These are phyloP conservation scores for Alosa sapidissima DNA, from an alignment of 2,797 vertebrate species.

Conservation along the genomic window DNA sequence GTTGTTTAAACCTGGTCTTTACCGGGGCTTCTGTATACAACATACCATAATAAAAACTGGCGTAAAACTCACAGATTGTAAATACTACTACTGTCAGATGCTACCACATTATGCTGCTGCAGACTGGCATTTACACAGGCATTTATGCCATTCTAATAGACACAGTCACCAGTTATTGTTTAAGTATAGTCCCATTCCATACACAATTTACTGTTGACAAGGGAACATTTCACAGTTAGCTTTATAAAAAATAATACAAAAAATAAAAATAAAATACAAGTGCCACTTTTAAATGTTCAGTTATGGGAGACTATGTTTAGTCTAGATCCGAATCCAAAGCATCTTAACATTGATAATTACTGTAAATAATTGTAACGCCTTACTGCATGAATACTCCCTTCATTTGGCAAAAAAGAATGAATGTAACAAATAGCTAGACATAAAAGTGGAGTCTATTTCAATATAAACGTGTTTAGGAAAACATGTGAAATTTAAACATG, in stretches of 20 bases:
- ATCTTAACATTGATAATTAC: not conserved
- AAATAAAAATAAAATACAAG: constrained; percentile 17
- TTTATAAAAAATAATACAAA: constrained; percentile 14
- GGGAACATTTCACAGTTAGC: constrained; percentile 16
- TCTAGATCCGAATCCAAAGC: constrained; percentile 8
- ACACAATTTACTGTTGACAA: constrained; percentile 21
- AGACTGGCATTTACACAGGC: not conserved
- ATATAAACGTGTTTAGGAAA: not conserved
- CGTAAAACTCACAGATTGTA: not conserved
- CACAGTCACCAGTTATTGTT: constrained; percentile 9
- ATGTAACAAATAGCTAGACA: constrained; percentile 53
- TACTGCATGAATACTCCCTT: constrained; percentile 6
- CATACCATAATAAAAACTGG: not conserved
- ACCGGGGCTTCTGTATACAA: not conserved
- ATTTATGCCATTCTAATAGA: not conserved
- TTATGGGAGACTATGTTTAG: constrained; percentile 1
- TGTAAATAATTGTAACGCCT: not conserved
- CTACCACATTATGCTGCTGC: constrained; percentile 1
- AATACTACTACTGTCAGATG: not conserved
- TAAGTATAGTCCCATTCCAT: constrained; percentile 16
- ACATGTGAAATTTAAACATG: not conserved
- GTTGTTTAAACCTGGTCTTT: constrained; percentile 3
- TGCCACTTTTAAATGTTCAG: constrained; percentile 13
- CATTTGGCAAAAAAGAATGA: constrained; percentile 25
- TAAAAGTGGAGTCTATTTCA: constrained; percentile 11